These are phyloP conservation scores for Cichladusa arquata DNA, from an alignment of 2,113 vertebrate genomes.

Conservation along the genomic window DNA sequence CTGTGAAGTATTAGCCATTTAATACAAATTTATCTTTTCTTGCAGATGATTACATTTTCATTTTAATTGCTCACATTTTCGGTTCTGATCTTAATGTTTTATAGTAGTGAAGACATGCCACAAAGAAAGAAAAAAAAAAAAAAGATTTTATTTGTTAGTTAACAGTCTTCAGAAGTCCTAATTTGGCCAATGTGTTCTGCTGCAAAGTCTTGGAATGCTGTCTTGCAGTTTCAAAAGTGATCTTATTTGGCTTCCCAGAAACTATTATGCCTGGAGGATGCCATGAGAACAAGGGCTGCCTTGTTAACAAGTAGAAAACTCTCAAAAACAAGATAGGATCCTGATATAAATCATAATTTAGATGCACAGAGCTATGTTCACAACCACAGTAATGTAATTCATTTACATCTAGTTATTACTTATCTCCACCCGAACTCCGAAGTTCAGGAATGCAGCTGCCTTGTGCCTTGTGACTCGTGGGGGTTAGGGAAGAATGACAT, in stretches of 20 bases:
- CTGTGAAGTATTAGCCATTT: constrained; percentile 71
- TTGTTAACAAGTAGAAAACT: constrained; percentile 86
- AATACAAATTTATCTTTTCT: constrained; percentile 70
- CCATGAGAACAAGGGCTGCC: constrained; percentile 86
- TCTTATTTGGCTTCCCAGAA: constrained; percentile 91
- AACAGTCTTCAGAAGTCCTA: constrained; percentile 70
- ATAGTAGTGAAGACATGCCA: constrained; percentile 56
- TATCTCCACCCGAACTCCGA: constrained; percentile 79
- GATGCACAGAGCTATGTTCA: constrained; percentile 84
- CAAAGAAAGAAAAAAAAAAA: constrained; percentile 36
- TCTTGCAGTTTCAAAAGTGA: constrained; percentile 87
- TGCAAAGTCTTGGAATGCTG: constrained; percentile 83
- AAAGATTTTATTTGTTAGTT: constrained; percentile 66
- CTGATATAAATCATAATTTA: constrained; percentile 98
- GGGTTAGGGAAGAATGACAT: constrained; percentile 90
- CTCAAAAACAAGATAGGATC: constrained; percentile 87
- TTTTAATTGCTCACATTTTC: constrained; percentile 74
- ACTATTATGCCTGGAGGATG: constrained; percentile 85
- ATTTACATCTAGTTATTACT: constrained; percentile 87
- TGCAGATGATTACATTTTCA: constrained; percentile 71
- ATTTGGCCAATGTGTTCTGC: constrained; percentile 73
- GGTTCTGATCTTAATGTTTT: constrained; percentile 69
- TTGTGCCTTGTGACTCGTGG: constrained; percentile 90
- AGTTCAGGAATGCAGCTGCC: constrained; percentile 91
- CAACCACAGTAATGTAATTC: constrained; percentile 88